Conservation (phyloP, 2,113 vertebrate genomes). For the Cyphomyrus plagiostoma region DNA sequence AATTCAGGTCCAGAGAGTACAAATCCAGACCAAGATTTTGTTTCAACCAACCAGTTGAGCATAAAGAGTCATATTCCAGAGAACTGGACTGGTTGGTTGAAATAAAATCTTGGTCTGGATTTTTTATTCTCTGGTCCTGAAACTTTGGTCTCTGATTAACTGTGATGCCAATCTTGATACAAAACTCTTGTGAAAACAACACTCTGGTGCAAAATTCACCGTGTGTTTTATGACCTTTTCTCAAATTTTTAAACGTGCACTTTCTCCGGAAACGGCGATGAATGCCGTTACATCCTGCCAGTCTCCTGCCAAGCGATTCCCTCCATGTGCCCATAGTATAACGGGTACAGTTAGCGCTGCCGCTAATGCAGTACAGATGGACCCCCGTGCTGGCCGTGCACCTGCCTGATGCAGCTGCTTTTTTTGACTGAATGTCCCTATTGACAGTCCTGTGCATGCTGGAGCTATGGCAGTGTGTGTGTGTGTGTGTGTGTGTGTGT, state of each 20-base stretch:
- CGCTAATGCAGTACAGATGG: not conserved
- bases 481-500: too few species aligned
- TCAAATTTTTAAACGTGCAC: not conserved
- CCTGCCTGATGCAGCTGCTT: not conserved
- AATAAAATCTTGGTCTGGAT: not conserved
- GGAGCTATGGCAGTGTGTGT: not conserved
- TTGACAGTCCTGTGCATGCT: not conserved
- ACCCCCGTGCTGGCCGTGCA: not conserved
- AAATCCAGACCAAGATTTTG: not conserved
- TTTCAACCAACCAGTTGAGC: not conserved
- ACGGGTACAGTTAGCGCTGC: not conserved
- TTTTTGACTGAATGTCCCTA: constrained; percentile 5
- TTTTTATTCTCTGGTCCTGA: not conserved
- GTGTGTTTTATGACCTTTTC: not conserved
- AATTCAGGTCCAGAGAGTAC: not conserved
- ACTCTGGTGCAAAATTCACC: not conserved
- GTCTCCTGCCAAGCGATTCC: not conserved
- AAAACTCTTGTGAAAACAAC: not conserved
- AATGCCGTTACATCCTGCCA: not conserved
- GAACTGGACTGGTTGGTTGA: not conserved
- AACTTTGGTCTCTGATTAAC: not conserved
- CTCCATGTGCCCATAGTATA: not conserved
- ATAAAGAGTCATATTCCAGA: not conserved
- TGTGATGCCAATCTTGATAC: not conserved
- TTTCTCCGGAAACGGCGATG: not conserved